Percentiles rank a stretch among this genome's conserved stretches.
Evolutionary conservation across 2,113 vertebrate genomes (phyloP).

Genomic region (Tragelaphus strepsiceros): DNA sequence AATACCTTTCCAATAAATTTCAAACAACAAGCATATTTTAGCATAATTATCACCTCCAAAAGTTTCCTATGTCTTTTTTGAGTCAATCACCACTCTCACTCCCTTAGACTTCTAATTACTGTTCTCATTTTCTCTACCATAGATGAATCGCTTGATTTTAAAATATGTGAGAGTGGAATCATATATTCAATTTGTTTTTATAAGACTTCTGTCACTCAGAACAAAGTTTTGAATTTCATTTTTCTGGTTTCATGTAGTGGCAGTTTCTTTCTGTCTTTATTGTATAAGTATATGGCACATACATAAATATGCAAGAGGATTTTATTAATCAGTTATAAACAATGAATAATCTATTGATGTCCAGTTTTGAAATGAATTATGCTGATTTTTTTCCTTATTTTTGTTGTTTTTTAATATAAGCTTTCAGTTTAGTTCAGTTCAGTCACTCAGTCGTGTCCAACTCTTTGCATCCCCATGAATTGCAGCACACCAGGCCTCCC

Average conservation of each 20-base stretch:
- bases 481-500: too few species aligned
- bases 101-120: neutral
- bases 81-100: neutral
- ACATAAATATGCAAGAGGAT: neutral
- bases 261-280: neutral
- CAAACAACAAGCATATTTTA: neutral
- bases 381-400: neutral
- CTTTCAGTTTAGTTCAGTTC: too few species aligned
- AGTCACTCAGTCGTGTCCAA: too few species aligned
- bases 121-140: neutral
- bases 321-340: neutral
- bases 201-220: neutral
- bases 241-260: neutral
- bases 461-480: too few species aligned
- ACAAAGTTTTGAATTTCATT: neutral
- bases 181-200: neutral
- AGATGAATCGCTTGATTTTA: neutral
- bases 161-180: neutral
- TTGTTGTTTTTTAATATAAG: neutral
- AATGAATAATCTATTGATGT: neutral
- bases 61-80: neutral
- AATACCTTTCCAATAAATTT: neutral
- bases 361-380: neutral
- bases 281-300: neutral
- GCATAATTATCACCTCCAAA: neutral